Evolutionary conservation across 2,888 invertebrate genomes (phyloP).

Genomic region (Stenolophus ochropezus): DNA sequence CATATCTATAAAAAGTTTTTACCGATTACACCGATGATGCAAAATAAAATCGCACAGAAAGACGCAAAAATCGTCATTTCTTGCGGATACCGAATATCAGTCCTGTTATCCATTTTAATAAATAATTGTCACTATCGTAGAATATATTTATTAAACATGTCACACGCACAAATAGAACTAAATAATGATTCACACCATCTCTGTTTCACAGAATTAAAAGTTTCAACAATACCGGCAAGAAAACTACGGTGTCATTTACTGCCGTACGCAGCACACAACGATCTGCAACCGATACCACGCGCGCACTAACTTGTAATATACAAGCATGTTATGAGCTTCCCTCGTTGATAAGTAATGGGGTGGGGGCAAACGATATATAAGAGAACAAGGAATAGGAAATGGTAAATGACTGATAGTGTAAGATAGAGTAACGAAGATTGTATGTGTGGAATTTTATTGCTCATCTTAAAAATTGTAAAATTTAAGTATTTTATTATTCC

Average conservation of each 20-base stretch:
- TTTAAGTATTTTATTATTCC: neutral
- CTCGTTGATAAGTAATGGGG: neutral
- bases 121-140: neutral
- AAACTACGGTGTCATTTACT: neutral
- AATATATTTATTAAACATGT: neutral
- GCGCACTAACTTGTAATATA: neutral
- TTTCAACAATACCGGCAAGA: neutral
- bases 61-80: slow-evolving; percentile 86
- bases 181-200: slow-evolving; percentile 8
- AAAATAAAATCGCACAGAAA: slow-evolving; percentile 86
- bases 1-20: slow-evolving; percentile 65
- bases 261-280: neutral
- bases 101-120: slow-evolving; percentile 43
- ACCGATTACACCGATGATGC: slow-evolving; percentile 87
- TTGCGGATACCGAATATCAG: slow-evolving; percentile 77
- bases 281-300: neutral
- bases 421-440: neutral
- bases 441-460: neutral
- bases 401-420: neutral
- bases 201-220: slow-evolving; percentile 6
- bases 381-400: neutral
- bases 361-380: neutral
- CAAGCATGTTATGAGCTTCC: slow-evolving; percentile 1
- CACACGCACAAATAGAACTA: neutral
- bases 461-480: neutral